Base-by-base conservation (phyloP, 2,888 invertebrate genomes). In the Acleris emargana region DNA sequence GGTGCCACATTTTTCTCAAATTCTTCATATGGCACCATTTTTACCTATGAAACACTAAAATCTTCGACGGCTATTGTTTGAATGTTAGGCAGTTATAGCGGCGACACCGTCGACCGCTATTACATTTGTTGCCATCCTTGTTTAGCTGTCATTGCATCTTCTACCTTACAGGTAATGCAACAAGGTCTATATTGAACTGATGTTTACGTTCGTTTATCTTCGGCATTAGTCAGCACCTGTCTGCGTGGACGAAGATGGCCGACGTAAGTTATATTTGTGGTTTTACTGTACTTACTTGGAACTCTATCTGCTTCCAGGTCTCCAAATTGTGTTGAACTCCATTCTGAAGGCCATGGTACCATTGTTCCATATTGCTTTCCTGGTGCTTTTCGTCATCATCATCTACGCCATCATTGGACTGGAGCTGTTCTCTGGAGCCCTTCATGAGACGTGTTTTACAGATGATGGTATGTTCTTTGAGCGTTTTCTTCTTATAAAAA, bases 331-430 rank as follows among this genome's bases (percentile, higher is more conserved):
- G 80, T 94, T 99, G 84, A 99, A 99, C 93, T 99, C 99, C 72
- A 99, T 99, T 93, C 94, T 99, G 77, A 97, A 98, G 93, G 99
- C 99, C 83, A 99, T 99, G 99, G 97, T 99, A 93, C 99, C 99
- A 85, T 94, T 99, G 90, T 95, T 99, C 90, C 99, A 99, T 94
- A 99, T 99, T 89, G 99, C 99, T 79, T 96, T 99, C 81, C 94
- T 99, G 87, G 99, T 99, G 84, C 94, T 99, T 73, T 99, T 99
- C 93, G 99, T 99, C 84, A 99, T 99, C 89, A 99, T 99, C 89
- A 99, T 99, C 91, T 99, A 99, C 92, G 99, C 99, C 77, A 99
- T 99, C 88, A 98, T 99, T 81, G 99, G 99, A 68, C 94, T 99
- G 82, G 99, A 99, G 92, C 94, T 99, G 76, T 99, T 99, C 94